A percentile compares a stretch with the other conserved stretches of the same genome.
phyloP scores from a whole-genome alignment of 2,888 invertebrate species.

The Syrphus vitripennis region DNA sequence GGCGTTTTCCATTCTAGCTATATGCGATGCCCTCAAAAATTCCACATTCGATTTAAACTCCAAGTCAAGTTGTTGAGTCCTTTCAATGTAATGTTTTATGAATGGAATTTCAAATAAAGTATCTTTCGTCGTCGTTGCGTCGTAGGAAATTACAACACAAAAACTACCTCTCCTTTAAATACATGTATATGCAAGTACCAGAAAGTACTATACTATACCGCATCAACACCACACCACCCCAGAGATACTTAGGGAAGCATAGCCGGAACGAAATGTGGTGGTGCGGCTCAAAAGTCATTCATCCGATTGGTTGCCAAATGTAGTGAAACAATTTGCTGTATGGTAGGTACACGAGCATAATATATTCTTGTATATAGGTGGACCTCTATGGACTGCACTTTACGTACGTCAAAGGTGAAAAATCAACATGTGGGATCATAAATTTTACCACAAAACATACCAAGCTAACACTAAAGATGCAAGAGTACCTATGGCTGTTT shows the following conservation, averaged over 20 bases:
- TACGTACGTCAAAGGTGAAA: constrained; percentile 49
- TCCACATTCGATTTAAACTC: constrained; percentile 49
- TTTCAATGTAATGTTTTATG: constrained; percentile 56
- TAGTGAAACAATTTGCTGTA: constrained; percentile 40
- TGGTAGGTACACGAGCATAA: not conserved
- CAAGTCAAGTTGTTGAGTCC: constrained; percentile 11
- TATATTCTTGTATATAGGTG: constrained; percentile 1
- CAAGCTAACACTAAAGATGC: not conserved
- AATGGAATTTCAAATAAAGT: constrained; percentile 62
- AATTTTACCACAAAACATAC: constrained; percentile 37
- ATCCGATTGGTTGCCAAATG: constrained; percentile 56
- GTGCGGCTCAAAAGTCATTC: constrained; percentile 46
- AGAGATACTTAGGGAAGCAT: constrained; percentile 16
- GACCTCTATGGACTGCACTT: constrained; percentile 43
- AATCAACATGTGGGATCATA: constrained; percentile 65
- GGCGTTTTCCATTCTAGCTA: not conserved
- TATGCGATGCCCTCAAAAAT: not conserved
- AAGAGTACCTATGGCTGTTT: not conserved
- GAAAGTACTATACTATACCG: not conserved
- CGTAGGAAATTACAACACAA: constrained; percentile 44
- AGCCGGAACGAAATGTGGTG: constrained; percentile 17
- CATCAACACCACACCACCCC: constrained; percentile 25
- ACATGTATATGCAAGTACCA: not conserved
- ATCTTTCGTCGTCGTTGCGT: constrained; percentile 24
- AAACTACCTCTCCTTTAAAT: not conserved